Conservation (phyloP, 2,888 invertebrate species). For the Azorinus chamasolen region DNA sequence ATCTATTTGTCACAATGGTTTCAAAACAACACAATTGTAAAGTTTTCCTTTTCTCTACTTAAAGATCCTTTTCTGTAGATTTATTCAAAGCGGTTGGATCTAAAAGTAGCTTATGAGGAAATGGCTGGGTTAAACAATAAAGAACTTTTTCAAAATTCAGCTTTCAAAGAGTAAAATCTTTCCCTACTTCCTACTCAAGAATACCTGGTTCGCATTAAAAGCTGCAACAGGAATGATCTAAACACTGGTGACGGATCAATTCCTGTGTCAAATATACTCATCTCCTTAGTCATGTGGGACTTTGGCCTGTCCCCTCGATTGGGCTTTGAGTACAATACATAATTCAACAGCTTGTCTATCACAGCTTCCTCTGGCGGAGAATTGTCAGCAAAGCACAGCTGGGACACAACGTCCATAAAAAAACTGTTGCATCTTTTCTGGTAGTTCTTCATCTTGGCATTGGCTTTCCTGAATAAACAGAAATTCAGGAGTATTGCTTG, state of each 20-base stretch:
- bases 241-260: slow-evolving; percentile 51
- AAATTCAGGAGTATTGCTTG: too few species aligned
- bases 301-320: slow-evolving; percentile 1
- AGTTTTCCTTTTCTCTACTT: too few species aligned
- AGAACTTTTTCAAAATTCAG: too few species aligned
- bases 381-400: slow-evolving; percentile 72
- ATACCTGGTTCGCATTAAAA: slow-evolving; percentile 40
- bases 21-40: too few species aligned
- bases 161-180: too few species aligned
- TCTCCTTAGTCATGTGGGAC: slow-evolving; percentile 61
- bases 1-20: too few species aligned
- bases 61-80: too few species aligned
- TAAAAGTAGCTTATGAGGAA: too few species aligned
- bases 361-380: slow-evolving; percentile 67
- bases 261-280: slow-evolving; percentile 76
- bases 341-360: slow-evolving; percentile 67
- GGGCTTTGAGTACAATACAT: slow-evolving; percentile 57
- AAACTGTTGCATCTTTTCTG: slow-evolving; percentile 73
- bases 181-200: slow-evolving; percentile 49
- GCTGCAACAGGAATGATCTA: slow-evolving; percentile 27
- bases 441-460: slow-evolving; percentile 58
- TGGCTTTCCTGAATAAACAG: slow-evolving; percentile 50
- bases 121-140: too few species aligned
- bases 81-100: too few species aligned
- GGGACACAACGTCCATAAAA: slow-evolving; percentile 77